Conservation (phyloP, 2,888 invertebrate species). For the Cheilosia variabilis region DNA sequence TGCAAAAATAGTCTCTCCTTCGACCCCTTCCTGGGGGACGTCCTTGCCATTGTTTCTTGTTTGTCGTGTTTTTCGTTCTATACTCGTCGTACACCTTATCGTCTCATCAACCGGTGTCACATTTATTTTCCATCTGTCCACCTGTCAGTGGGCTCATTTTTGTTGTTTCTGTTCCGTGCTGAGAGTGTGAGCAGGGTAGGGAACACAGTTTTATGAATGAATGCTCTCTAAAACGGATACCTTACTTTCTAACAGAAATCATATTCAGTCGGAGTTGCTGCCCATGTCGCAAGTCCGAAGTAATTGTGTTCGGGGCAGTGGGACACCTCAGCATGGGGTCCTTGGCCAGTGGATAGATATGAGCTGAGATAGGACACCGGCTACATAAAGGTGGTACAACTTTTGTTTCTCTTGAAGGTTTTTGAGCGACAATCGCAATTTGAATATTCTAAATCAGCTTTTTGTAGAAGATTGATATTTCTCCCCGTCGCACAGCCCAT, state of each 20-base stretch:
- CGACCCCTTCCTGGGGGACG: conserved; percentile 2
- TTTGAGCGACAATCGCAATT: too few species aligned
- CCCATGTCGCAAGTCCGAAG: not conserved
- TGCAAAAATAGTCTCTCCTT: too few species aligned
- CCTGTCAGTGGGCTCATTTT: conserved; percentile 61
- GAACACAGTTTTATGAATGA: conserved; percentile 67
- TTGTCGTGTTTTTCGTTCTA: conserved; percentile 7
- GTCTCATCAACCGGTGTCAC: conserved; percentile 71
- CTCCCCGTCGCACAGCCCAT: too few species aligned
- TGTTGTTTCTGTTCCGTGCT: conserved; percentile 13
- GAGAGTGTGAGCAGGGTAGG: not conserved
- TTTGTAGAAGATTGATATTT: too few species aligned
- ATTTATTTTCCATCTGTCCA: conserved; percentile 72
- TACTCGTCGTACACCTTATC: conserved; percentile 65
- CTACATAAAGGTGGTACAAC: too few species aligned
- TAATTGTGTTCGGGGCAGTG: conserved; percentile 15
- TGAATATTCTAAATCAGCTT: too few species aligned
- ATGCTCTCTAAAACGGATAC: conserved; percentile 64
- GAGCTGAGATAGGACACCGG: too few species aligned
- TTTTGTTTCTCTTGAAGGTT: too few species aligned
- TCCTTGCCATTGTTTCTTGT: conserved; percentile 41
- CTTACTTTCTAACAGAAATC: conserved; percentile 67
- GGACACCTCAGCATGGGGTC: conserved; percentile 7
- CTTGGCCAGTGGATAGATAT: not conserved
- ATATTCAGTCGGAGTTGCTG: conserved; percentile 28